phyloP scores from a whole-genome alignment of 2,888 invertebrate genomes.

The Perizoma flavofasciatum region DNA sequence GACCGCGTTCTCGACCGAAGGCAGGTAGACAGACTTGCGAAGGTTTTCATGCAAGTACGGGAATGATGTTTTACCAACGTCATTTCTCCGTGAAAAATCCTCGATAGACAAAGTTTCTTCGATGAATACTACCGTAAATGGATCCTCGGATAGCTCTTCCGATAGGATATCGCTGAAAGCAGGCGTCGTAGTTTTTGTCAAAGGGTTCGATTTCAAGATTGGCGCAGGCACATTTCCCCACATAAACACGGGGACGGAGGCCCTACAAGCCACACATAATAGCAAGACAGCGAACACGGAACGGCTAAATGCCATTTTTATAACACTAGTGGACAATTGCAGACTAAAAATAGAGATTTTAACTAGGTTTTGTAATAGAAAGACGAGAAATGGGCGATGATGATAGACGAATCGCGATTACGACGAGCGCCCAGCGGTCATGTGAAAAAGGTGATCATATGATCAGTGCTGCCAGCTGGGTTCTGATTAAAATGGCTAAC shows the following conservation, averaged over 20 bases:
- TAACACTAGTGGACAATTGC: slow-evolving; percentile 65
- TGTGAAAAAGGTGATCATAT: slow-evolving; percentile 81
- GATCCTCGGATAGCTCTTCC: slow-evolving; percentile 61
- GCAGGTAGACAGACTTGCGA: slow-evolving; percentile 77
- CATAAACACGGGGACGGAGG: slow-evolving; percentile 80
- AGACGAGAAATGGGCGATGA: slow-evolving; percentile 65
- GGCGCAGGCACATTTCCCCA: slow-evolving; percentile 77
- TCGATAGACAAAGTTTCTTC: slow-evolving; percentile 84
- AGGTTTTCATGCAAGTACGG: slow-evolving; percentile 66
- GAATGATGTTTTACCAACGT: slow-evolving; percentile 63
- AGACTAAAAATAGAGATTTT: slow-evolving; percentile 63
- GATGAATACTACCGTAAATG: slow-evolving; percentile 77
- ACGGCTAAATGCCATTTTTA: slow-evolving; percentile 77
- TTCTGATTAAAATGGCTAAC: too few species aligned
- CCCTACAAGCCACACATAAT: slow-evolving; percentile 63
- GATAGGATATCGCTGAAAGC: slow-evolving; percentile 67
- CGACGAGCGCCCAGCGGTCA: slow-evolving; percentile 71
- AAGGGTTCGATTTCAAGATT: slow-evolving; percentile 57
- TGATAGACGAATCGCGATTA: slow-evolving; percentile 50
- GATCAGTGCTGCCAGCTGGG: slow-evolving; percentile 43
- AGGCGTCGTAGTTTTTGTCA: slow-evolving; percentile 52
- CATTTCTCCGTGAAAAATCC: slow-evolving; percentile 81
- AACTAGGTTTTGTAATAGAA: slow-evolving; percentile 67
- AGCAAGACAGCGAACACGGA: slow-evolving; percentile 69
- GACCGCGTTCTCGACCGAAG: slow-evolving; percentile 85